A percentile compares a stretch with the other conserved stretches of the same genome.
These are phyloP conservation scores for Smittia aterrima DNA, from an alignment of 2,888 invertebrate species.

Conservation along the genomic window DNA sequence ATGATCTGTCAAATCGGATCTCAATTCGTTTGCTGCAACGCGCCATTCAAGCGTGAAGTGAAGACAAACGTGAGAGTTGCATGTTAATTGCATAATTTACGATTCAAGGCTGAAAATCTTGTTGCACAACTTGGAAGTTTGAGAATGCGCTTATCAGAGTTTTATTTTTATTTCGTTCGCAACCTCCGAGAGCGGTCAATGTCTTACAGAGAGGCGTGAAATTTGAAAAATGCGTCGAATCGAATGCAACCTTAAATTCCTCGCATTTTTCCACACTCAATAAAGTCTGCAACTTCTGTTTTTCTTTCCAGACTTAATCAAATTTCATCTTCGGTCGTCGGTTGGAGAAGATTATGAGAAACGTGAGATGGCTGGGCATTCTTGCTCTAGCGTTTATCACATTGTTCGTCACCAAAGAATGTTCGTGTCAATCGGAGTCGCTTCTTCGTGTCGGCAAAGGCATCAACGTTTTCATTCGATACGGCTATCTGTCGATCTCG, in stretches of 20 bases:
- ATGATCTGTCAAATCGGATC: not conserved
- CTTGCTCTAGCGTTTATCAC: conserved; percentile 45
- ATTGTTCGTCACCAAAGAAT: conserved; percentile 47
- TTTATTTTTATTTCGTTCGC: not conserved
- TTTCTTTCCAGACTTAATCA: not conserved
- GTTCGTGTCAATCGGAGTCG: conserved; percentile 51
- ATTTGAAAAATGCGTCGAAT: not conserved
- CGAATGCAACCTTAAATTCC: conserved; percentile 1
- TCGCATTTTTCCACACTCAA: not conserved
- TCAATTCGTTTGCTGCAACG: not conserved
- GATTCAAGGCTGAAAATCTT: not conserved
- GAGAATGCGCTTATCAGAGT: not conserved
- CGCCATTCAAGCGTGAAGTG: not conserved
- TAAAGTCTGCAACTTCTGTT: not conserved
- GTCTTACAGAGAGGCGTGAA: not conserved
- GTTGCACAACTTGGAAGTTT: not conserved
- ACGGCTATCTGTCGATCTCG: conserved; percentile 78
- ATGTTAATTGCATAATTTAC: conserved; percentile 1
- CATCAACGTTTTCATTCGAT: conserved; percentile 76
- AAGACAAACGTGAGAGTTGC: not conserved
- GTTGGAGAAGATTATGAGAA: conserved; percentile 25
- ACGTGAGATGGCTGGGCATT: conserved; percentile 23
- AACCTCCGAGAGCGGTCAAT: not conserved
- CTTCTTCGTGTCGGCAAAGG: conserved; percentile 70
- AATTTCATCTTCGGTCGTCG: not conserved